Base-by-base conservation (phyloP, 2,888 invertebrate species). In the Drosophila maculinotata region DNA sequence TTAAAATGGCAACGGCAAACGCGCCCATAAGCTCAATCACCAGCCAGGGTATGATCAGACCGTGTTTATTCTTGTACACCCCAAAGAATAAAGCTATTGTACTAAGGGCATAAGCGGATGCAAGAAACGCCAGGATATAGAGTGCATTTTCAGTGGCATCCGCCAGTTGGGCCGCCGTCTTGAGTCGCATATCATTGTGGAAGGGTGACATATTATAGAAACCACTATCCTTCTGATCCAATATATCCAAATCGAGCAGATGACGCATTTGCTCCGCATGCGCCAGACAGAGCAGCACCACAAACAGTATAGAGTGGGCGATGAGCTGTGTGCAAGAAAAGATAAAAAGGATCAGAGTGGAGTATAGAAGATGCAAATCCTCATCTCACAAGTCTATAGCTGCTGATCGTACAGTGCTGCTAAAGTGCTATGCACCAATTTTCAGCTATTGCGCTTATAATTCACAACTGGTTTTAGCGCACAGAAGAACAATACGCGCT, bases 261-360 rank as follows among this genome's bases (percentile, higher is more conserved):
- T 88, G 84, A 48, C 90, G 89, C 87, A 91, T 91, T 83, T 92
- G 89, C 57, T 91, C 91, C 25, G 91, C 91, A 74, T 92, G 92
- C 0, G 91, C 90, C 48, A 92, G 69, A 8, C 91, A 90, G 57
- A 92, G 69, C 3, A 91, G 66, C 44, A 91, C 90, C 45, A 91
- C 73, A 62, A 92, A 92, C 20, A 92, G 75, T 23, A 90, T 60
- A 12, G 91, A 82, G 58, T 91, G 91, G 5, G 92, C 90, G 57
- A 91, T 82, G n/a, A 91, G 76, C 91, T 91, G 60, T 36, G 15
- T 6, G 2, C 60, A 72, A 30, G 41, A 56, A 38, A 38, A 36
- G 23, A 9, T 23, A 9, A 7, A 2, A 36, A 20, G 12, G 30
- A 36, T 12, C 17, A 1, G 14, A n/a, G 0, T 20, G n/a, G 4